A percentile compares a stretch with the other conserved stretches of the same genome.
These are phyloP conservation scores for Athrips mouffetella DNA, from an alignment of 2,888 invertebrate species.

Conservation along the genomic window DNA sequence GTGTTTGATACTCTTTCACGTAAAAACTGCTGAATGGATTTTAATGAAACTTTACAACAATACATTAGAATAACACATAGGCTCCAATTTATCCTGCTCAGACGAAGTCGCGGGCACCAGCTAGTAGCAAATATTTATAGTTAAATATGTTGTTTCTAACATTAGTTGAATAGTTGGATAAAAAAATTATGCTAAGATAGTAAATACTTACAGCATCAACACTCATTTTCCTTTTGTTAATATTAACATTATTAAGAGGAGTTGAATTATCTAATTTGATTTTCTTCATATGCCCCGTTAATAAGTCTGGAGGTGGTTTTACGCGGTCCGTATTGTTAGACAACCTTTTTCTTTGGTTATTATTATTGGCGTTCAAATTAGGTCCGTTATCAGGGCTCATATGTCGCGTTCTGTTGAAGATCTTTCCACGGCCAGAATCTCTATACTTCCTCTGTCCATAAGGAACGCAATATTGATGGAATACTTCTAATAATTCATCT, in stretches of 20 bases:
- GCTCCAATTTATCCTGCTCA: no score
- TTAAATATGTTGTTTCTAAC: no score
- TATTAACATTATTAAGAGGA: conserved; percentile 28
- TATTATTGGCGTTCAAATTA: conserved; percentile 32
- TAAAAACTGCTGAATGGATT: no score
- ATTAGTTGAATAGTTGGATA: background rate
- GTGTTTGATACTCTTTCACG: no score
- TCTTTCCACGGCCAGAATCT: conserved; percentile 60
- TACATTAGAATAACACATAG: no score
- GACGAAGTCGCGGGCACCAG: no score
- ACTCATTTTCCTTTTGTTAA: conserved; percentile 54
- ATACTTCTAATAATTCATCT: conserved; percentile 59
- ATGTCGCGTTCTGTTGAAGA: conserved; percentile 54
- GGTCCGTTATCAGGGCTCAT: conserved; percentile 40
- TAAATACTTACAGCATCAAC: conserved; percentile 51
- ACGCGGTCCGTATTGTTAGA: conserved; percentile 39
- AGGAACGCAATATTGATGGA: conserved; percentile 67
- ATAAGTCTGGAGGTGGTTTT: conserved; percentile 57
- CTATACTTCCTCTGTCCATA: conserved; percentile 65
- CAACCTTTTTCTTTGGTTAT: conserved; percentile 31
- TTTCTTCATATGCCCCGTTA: conserved; percentile 59
- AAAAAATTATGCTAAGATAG: conserved; percentile 5
- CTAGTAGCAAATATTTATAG: no score
- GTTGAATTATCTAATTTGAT: conserved; percentile 51
- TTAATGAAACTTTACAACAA: no score